phyloP scores from a whole-genome alignment of 2,888 invertebrate species.

The Philhelius pedissequus region DNA sequence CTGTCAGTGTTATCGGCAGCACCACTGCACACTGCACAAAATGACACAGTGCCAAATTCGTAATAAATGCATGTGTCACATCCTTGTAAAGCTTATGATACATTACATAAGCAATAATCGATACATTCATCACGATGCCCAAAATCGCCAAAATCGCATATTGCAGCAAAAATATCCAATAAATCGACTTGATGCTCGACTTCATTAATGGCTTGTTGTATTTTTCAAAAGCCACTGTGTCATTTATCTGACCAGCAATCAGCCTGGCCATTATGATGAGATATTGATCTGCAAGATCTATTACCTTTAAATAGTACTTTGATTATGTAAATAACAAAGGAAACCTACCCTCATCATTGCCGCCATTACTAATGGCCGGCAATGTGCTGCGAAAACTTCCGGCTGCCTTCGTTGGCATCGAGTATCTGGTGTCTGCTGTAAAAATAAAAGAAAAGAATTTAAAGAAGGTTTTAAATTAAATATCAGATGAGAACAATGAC shows the following conservation, averaged over 20 bases:
- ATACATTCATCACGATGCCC: slow-evolving; percentile 82
- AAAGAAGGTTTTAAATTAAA: not conserved
- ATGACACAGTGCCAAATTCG: slow-evolving; percentile 84
- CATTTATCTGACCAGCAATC: slow-evolving; percentile 75
- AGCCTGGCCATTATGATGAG: slow-evolving; percentile 75
- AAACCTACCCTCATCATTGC: slow-evolving; percentile 26
- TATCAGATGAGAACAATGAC: no score
- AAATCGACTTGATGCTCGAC: slow-evolving; percentile 81
- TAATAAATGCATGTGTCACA: slow-evolving; percentile 83
- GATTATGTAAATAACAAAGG: slow-evolving; percentile 46
- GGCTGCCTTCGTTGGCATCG: slow-evolving; percentile 2
- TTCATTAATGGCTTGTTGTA: slow-evolving; percentile 82
- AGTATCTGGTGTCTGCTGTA: not conserved
- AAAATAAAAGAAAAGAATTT: not conserved
- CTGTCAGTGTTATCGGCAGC: slow-evolving; percentile 84
- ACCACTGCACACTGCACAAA: slow-evolving; percentile 84
- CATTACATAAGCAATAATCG: slow-evolving; percentile 81
- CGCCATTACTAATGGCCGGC: not conserved
- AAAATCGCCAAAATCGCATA: slow-evolving; percentile 81
- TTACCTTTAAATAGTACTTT: slow-evolving; percentile 62
- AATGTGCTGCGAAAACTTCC: not conserved
- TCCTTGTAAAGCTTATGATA: slow-evolving; percentile 81
- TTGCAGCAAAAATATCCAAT: slow-evolving; percentile 83
- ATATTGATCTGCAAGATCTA: slow-evolving; percentile 76
- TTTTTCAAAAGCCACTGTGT: slow-evolving; percentile 76